Conservation (phyloP, 2,113 vertebrate species). For the Agelaius phoeniceus region DNA sequence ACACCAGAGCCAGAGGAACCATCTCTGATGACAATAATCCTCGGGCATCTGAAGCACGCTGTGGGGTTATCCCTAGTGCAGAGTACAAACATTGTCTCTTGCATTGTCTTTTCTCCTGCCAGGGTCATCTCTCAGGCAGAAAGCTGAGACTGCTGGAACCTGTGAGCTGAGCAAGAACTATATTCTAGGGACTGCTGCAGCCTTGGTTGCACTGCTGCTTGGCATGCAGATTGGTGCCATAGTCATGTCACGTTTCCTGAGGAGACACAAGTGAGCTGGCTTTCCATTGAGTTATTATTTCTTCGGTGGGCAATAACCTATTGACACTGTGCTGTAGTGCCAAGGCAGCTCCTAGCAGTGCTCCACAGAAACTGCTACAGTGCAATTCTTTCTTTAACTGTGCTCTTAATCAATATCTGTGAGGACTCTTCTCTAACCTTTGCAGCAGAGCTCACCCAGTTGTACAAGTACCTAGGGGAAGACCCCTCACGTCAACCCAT, state of each 20-base stretch:
- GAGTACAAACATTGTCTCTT: too few species aligned
- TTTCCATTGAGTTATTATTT: background rate
- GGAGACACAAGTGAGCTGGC: background rate
- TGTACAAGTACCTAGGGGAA: background rate
- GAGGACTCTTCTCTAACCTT: background rate
- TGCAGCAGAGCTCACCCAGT: background rate
- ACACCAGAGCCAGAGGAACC: background rate
- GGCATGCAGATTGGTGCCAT: background rate
- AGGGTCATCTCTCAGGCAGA: background rate
- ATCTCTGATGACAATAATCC: background rate
- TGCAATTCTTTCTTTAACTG: background rate
- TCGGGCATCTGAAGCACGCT: fast-evolving
- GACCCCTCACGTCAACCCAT: background rate
- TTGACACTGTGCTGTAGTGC: background rate
- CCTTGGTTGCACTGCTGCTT: background rate
- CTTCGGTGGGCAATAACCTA: background rate
- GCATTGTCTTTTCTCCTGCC: background rate
- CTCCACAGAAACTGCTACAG: background rate
- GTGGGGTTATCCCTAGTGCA: background rate
- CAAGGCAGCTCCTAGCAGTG: background rate
- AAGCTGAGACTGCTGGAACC: background rate
- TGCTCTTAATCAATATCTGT: background rate
- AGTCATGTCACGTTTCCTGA: background rate
- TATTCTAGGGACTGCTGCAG: background rate
- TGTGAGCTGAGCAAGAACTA: background rate